Base-by-base conservation (phyloP, 2,113 vertebrate genomes). In the Hylia prasina region DNA sequence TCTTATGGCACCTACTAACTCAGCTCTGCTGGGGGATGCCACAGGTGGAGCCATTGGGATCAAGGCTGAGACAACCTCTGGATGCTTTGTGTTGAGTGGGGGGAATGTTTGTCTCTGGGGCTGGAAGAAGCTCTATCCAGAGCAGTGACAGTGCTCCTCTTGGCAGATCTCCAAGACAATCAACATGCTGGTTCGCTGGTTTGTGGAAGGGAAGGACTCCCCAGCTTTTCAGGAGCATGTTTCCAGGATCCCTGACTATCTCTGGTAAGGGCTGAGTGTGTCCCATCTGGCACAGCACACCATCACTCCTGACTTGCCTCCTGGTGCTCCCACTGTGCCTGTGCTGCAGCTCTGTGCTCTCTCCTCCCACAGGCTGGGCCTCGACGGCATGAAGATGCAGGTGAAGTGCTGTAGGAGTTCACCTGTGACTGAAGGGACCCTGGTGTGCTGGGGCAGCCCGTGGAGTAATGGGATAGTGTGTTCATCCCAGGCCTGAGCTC, bases 351-450 rank as follows among this genome's bases (percentile, higher is more conserved):
- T 10, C 64, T 88, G 14, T 85, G 54, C 71, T 95, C 65, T 97
- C 61, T 72, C 51, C 87, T 95, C 66, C 95, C 91, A 13, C 97
- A 99, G 99, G 99, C 79, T 99, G 93, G 99, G 99, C 47, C 96
- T 99, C 6, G 99, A 99, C 7, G 99, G 99, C 40, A 98, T 99
- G 98, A 99, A 99, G 96, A 99, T 99, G 99, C 99, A 99, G 99
- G 99, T 99, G 93, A 98, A 96, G 63, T 64, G 58, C 84, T 83
- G 35, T 54, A 53, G 89, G 61, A 91, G 33, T 72, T 72, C 73
- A 48, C 15, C 63, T 91, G 57, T 80, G 79, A 60, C 79, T 82
- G 54, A 70, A 80, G 82, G 82, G 83, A 89, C 37, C 11, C 22
- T 84, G 47, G n/a, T 22, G 1, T 82, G n/a, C 81, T 60, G 61